Evolutionary conservation across 2,113 vertebrate genomes (phyloP), one percentile per base, ranked within the genome.

Genomic region (Mus spicilegus): DNA sequence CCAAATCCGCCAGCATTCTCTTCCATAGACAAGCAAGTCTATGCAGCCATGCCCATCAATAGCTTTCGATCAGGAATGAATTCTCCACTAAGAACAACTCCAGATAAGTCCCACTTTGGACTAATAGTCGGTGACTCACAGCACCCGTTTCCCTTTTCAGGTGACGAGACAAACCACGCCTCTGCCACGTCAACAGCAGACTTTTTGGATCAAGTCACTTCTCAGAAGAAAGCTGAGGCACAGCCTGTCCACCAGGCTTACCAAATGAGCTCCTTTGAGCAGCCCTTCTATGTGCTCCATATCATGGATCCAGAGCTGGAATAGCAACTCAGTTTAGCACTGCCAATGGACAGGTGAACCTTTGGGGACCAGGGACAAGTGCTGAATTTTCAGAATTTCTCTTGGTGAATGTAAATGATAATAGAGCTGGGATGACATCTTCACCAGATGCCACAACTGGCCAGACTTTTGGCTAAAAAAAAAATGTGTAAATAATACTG

Each of bases 21-120:
- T 96, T 99, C 99, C 72, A 98, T 99, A 97, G 99, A 99, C 98
- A 99, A 99, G 96, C 99, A 99, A 97, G 98, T 99, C 97, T 99
- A 99, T 98, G 99, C 99, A 26, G 99, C 99, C 87, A 99, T 99
- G 97, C 99, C 99, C 87, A 99, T 99, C 97, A 99, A 98, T 54
- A 99, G 98, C 98, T 99, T 99, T 98, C 99, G 99, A 97, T 99
- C 99, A 92, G 99, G 99, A 97, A 99, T 99, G 99, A 99, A 99
- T 98, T 99, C 99, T 97, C 99, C 99, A 1, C 98, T 99, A 97
- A 99, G 99, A 98, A 99, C 99, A 98, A 99, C 99, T 95, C 98
- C 99, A 97, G 99, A 99, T 97, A 99, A 99, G 97, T 99, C 99
- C 98, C 99, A 99, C 98, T 99, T 99, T 97, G 99, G 99, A 98